phyloP scores from a whole-genome alignment of 2,888 invertebrate genomes.

The Mycalesis mineus region DNA sequence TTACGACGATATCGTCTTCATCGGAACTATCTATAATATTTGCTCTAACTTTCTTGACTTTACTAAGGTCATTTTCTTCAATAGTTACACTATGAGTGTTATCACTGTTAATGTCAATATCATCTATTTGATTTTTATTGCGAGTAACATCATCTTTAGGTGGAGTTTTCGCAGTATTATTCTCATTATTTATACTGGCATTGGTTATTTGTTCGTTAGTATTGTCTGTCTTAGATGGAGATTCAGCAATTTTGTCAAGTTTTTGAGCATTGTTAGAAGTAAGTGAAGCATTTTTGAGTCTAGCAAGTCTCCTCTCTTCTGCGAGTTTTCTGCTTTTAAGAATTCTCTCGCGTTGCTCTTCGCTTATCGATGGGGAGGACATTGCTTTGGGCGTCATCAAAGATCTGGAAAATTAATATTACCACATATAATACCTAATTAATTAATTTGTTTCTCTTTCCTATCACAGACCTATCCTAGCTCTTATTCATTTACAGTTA shows the following conservation, averaged over 20 bases:
- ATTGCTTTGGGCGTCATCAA: constrained; percentile 55
- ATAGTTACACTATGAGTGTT: constrained; percentile 7
- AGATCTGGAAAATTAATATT: constrained; percentile 43
- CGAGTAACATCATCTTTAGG: background rate
- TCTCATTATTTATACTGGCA: background rate
- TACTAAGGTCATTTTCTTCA: constrained; percentile 8
- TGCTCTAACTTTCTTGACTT: constrained; percentile 20
- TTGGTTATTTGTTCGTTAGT: background rate
- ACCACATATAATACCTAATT: background rate
- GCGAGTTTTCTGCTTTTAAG: constrained; percentile 82
- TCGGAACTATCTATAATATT: constrained; percentile 40
- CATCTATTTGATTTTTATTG: background rate
- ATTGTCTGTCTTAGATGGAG: background rate
- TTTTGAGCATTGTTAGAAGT: constrained; percentile 12
- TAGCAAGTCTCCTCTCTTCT: constrained; percentile 80
- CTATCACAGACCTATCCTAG: no score
- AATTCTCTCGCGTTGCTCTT: constrained; percentile 83
- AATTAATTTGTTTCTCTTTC: no score
- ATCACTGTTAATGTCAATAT: constrained; percentile 5
- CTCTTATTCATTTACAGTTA: no score
- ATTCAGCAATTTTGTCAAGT: background rate
- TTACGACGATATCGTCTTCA: constrained; percentile 28
- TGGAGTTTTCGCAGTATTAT: background rate
- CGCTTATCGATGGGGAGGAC: constrained; percentile 71
- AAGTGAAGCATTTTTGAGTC: constrained; percentile 48